These are phyloP conservation scores for Mythimna loreyi DNA, from an alignment of 2,888 invertebrate genomes.

Conservation along the genomic window DNA sequence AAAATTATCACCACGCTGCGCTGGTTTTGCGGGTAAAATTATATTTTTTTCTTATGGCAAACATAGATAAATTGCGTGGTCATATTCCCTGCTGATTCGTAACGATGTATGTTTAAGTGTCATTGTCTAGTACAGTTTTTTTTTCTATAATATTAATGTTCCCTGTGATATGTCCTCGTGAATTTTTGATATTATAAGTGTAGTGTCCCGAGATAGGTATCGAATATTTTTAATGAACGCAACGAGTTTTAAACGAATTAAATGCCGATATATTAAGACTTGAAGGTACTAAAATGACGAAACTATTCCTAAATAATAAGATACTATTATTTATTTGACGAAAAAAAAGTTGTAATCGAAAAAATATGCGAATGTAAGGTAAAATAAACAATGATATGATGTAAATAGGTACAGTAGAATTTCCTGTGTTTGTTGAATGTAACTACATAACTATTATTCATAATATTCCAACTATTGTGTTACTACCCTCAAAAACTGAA, in stretches of 20 bases:
- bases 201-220: not conserved
- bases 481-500: constrained; percentile 28
- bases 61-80: constrained; percentile 1
- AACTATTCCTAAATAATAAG: constrained; percentile 1
- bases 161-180: constrained; percentile 39
- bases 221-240: constrained; percentile 27
- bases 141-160: constrained; percentile 22
- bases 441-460: constrained; percentile 6
- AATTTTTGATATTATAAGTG: constrained; percentile 35
- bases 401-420: not conserved
- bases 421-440: not conserved
- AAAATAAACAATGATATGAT: not conserved
- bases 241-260: constrained; percentile 54
- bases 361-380: constrained; percentile 2
- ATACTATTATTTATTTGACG: not conserved
- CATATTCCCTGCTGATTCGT: not conserved
- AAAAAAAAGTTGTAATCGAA: constrained; percentile 1
- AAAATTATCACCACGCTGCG: not conserved
- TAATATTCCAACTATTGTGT: constrained; percentile 13
- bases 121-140: constrained; percentile 3
- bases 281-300: constrained; percentile 16
- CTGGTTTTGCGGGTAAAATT: not conserved
- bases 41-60: not conserved
- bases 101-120: constrained; percentile 8
- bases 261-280: constrained; percentile 18